Evolutionary conservation across 2,888 invertebrate species (phyloP).

Genomic region (Rhorus exstirpatorius): DNA sequence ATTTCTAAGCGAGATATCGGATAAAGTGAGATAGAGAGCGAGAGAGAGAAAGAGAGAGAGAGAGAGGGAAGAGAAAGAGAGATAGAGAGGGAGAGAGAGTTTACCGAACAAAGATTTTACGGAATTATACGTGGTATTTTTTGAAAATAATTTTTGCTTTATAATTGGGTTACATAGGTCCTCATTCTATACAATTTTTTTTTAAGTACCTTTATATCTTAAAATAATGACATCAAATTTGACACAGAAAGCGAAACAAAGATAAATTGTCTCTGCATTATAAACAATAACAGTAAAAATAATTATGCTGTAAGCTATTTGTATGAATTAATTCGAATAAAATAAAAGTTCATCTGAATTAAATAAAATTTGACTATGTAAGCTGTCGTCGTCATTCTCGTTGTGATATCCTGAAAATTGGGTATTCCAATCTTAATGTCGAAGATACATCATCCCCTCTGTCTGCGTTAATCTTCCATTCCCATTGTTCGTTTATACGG

Average conservation of each 20-base stretch:
- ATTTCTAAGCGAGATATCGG: slow-evolving; percentile 28
- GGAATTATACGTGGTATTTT: background rate
- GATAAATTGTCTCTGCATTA: no score
- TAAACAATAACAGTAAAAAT: no score
- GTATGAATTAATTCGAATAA: no score
- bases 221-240: no score
- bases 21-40: background rate
- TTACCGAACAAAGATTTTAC: background rate
- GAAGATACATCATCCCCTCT: slow-evolving; percentile 23
- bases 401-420: slow-evolving; percentile 13
- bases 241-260: no score
- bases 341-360: no score
- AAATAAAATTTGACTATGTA: no score
- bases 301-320: no score
- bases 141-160: background rate
- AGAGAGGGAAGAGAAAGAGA: background rate
- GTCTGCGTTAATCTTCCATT: slow-evolving; percentile 35
- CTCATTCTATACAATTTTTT: background rate
- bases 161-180: background rate
- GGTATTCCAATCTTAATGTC: slow-evolving; percentile 22
- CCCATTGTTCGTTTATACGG: slow-evolving; percentile 6
- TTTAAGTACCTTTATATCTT: no score
- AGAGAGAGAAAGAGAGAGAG: background rate
- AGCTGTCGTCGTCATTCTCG: background rate
- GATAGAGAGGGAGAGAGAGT: background rate